Evolutionary conservation across 1,140 invertebrate genomes (phyloP), one percentile per base, ranked within the genome.

Genomic region (Thaumetopoea pityocampa): DNA sequence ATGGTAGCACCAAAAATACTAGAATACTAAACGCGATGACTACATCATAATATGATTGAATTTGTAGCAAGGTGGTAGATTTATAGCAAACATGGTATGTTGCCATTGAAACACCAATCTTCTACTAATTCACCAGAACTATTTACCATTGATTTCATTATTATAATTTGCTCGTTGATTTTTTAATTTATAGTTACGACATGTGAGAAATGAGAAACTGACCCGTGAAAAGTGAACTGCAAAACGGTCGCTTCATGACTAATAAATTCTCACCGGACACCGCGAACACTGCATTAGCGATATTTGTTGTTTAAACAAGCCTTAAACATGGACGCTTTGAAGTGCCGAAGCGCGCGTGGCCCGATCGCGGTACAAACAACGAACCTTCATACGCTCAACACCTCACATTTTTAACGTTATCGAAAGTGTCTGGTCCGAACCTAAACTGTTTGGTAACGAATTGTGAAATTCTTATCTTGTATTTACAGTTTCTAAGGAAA

Each of bases 381-480:
- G 50, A 47, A 42, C 62, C 57, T 55, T 62, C 65, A 57, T 59
- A 37, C 52, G 51, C 48, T 78, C 68, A 63, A 72, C 69, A 74
- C 67, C 61, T 71, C 48, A 35, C 40, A 45, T 61, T 76, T 76
- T 76, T 68, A 70, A 68, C 65, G 49, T 69, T 59, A 71, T 67
- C 44, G 45, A 51, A 50, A 59, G 36, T 54, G 53, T 51, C 65
- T 62, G 65, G 30, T 27, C 26, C 48, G 32, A 35, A 46, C 52
- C 43, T 60, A 62, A 51, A 29, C 27, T 19, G 15, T 57, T 60
- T 45, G 18, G 38, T 41, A 55, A 56, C 55, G 56, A 60, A 56
- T 54, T 59, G 59, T 52, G 48, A 64, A 51, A 50, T 54, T 45
- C 24, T 52, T 37, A 42, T 41, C 35, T 33, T 45, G 27, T 56